phyloP scores from a whole-genome alignment of 2,888 invertebrate genomes.

The Aspidiotus rigidus region DNA sequence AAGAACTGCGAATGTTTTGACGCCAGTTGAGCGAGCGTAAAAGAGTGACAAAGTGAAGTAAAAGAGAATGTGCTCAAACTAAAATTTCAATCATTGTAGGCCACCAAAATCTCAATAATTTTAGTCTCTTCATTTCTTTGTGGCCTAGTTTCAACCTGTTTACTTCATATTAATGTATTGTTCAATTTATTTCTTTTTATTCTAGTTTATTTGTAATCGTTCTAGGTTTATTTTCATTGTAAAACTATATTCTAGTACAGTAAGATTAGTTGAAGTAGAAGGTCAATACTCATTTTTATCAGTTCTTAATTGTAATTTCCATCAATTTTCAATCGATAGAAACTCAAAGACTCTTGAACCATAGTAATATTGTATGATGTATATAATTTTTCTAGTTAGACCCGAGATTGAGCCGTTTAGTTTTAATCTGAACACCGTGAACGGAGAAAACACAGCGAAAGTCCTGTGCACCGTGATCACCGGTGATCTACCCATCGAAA shows the following conservation, averaged over 20 bases:
- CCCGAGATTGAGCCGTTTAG: slow-evolving; percentile 49
- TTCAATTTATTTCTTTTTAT: too few species aligned
- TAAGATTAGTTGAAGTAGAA: too few species aligned
- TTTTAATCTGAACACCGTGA: slow-evolving; percentile 44
- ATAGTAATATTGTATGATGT: not conserved
- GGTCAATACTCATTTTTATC: not conserved
- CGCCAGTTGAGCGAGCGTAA: too few species aligned
- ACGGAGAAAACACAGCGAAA: slow-evolving; percentile 48
- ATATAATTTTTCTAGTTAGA: slow-evolving; percentile 35
- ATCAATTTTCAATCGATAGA: too few species aligned
- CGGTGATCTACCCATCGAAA: slow-evolving; percentile 63
- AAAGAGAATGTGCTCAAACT: too few species aligned
- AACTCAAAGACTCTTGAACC: not conserved
- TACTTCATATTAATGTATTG: not conserved
- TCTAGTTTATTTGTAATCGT: too few species aligned
- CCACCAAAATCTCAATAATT: not conserved
- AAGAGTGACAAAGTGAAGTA: too few species aligned
- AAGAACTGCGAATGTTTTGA: too few species aligned
- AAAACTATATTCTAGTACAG: too few species aligned
- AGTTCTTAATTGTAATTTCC: too few species aligned
- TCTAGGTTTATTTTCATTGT: too few species aligned
- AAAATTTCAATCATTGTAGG: too few species aligned
- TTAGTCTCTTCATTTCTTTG: slow-evolving; percentile 6
- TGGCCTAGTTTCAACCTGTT: not conserved
- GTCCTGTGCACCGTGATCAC: slow-evolving; percentile 52